Evolutionary conservation across 1,140 invertebrate genomes (phyloP), one percentile per base, ranked within the genome.

Genomic region (Trypoxylus dichotomus): DNA sequence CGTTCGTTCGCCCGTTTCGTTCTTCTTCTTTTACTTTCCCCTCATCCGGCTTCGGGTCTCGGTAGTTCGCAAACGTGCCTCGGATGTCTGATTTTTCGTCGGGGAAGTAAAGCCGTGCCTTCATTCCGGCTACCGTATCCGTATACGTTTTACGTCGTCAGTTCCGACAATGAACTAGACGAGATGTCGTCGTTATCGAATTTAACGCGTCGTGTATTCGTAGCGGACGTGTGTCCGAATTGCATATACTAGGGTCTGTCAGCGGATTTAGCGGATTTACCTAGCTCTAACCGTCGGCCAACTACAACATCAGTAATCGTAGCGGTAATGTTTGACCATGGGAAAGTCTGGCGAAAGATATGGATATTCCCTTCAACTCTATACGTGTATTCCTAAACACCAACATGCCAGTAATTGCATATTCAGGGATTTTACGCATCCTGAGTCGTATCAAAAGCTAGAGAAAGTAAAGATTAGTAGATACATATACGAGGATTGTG

Each of bases 61-160:
- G 82, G 79, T 79, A 80, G 82, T 82, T 83, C 82, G 75, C 58
- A 76, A 75, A 84, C 83, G 83, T 84, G 83, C 60, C 79, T 78
- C 78, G 78, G 83, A 79, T 84, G 60, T 79, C 80, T 82, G 83
- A 84, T 83, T 82, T 80, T 63, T 77, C 73, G 80, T 81, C 81
- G 80, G 10, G 79, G 79, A n/a, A 76, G 71, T 37, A 78, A 79
- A 79, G 80, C 80, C 81, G 82, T 82, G 80, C 81, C 80, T 81
- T 81, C 80, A 79, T 82, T 80, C 80, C 81, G 24, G 24, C 21
- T 54, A 68, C 78, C 77, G 80, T 80, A 78, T 68, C 25, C 60
- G 71, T 79, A 77, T 80, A 81, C 77, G 78, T 79, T 79, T 81
- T 81, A 80, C 80, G 81, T 83, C 80, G 79, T 82, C 81, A 80